A percentile compares a stretch with the other conserved stretches of the same genome.
phyloP scores from a whole-genome alignment of 1,140 invertebrate species.

The Tetramorium parvispinum region DNA sequence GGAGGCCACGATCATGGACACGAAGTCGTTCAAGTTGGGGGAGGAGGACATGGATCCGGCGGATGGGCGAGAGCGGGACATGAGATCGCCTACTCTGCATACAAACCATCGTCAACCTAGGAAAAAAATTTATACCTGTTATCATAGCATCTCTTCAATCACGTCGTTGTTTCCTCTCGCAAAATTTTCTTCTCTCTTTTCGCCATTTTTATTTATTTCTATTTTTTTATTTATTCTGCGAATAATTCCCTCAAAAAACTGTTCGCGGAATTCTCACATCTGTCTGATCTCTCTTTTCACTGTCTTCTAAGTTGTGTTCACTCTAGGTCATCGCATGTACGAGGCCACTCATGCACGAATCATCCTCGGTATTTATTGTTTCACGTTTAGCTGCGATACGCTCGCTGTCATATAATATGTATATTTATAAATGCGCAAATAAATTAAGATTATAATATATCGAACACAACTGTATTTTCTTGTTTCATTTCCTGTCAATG shows the following conservation, averaged over 20 bases:
- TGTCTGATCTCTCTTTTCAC: slow-evolving; percentile 61
- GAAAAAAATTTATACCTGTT: slow-evolving; percentile 58
- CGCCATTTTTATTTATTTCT: slow-evolving; percentile 28
- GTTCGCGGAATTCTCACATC: slow-evolving; percentile 38
- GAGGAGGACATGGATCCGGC: slow-evolving; percentile 87
- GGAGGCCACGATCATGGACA: slow-evolving; percentile 88
- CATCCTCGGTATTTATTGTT: slow-evolving; percentile 71
- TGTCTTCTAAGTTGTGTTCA: slow-evolving; percentile 11
- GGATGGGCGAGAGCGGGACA: slow-evolving; percentile 84
- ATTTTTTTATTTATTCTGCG: slow-evolving; percentile 9
- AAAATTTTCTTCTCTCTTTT: slow-evolving; percentile 15
- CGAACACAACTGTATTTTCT: not conserved
- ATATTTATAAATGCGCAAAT: slow-evolving; percentile 73
- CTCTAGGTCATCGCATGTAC: slow-evolving; percentile 10
- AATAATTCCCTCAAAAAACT: slow-evolving; percentile 19
- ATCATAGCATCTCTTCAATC: slow-evolving; percentile 35
- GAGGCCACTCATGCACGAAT: slow-evolving; percentile 27
- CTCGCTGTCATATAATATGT: slow-evolving; percentile 57
- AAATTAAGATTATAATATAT: slow-evolving; percentile 64
- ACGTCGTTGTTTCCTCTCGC: slow-evolving; percentile 45
- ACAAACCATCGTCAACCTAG: slow-evolving; percentile 81
- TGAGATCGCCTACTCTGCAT: slow-evolving; percentile 83
- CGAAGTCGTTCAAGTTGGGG: slow-evolving; percentile 89
- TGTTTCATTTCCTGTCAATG: not conserved
- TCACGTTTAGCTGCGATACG: slow-evolving; percentile 41